These are phyloP conservation scores for Alectura lathami DNA, from an alignment of 2,113 vertebrate genomes.

Conservation along the genomic window DNA sequence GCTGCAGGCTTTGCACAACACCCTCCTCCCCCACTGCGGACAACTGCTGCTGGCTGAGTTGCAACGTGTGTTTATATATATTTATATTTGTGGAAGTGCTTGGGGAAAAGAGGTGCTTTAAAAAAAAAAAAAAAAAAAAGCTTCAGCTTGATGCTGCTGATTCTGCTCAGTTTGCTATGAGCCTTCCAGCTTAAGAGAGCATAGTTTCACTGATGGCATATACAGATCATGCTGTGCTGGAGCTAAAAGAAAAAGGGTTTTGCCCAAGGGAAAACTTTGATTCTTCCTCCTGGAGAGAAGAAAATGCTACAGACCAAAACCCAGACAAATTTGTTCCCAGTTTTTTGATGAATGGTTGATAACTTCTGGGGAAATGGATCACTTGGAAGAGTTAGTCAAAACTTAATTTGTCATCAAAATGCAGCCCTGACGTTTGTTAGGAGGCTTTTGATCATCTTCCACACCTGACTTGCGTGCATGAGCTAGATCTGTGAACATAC, in stretches of 20 bases:
- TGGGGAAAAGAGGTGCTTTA: background rate
- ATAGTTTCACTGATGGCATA: background rate
- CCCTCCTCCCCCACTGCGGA: background rate
- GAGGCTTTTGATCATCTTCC: slow-evolving; percentile 19
- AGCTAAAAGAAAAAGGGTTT: background rate
- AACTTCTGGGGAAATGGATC: background rate
- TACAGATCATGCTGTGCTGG: background rate
- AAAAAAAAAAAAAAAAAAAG: background rate
- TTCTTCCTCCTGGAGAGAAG: background rate
- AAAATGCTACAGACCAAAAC: background rate
- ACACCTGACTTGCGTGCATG: slow-evolving; percentile 18
- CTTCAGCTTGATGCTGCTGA: background rate
- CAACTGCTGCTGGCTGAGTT: background rate
- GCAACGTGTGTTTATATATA: background rate
- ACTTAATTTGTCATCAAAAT: background rate
- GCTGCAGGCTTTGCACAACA: background rate
- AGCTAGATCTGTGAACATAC: background rate
- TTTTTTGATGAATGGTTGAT: background rate
- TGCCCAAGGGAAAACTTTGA: background rate
- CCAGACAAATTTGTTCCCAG: background rate
- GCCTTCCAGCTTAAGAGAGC: background rate
- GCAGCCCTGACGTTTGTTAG: background rate
- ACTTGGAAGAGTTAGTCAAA: background rate
- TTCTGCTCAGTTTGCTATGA: background rate
- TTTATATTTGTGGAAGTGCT: background rate